Conservation (phyloP, 2,797 vertebrate species). For the Tauraco hartlaubi region DNA sequence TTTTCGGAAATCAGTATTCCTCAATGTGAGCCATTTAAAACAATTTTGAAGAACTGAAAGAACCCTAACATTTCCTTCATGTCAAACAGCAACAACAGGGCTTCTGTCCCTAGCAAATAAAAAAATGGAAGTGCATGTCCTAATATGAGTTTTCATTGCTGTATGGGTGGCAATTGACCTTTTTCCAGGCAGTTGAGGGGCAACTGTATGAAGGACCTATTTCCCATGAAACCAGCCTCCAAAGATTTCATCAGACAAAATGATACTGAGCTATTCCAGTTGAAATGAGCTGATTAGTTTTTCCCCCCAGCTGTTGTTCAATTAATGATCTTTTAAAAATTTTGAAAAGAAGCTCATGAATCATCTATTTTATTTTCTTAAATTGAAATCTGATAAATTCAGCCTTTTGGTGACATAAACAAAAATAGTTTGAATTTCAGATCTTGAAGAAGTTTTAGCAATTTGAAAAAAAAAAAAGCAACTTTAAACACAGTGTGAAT, state of each 20-base stretch:
- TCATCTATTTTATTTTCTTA: conserved; percentile 68
- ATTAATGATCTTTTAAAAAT: conserved; percentile 70
- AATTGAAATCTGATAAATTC: conserved; percentile 65
- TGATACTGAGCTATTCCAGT: conserved; percentile 67
- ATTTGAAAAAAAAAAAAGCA: background rate
- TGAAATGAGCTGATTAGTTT: conserved; percentile 73
- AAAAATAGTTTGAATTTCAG: conserved; percentile 57
- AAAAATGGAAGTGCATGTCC: background rate
- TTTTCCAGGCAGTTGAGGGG: conserved; percentile 8
- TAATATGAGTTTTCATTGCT: conserved; percentile 37
- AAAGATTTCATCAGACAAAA: conserved; percentile 67
- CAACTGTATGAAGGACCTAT: conserved; percentile 10
- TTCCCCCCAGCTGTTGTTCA: conserved; percentile 63
- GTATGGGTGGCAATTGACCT: background rate
- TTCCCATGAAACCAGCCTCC: conserved; percentile 50
- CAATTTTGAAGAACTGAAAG: background rate
- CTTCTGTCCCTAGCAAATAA: background rate
- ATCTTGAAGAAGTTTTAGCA: background rate
- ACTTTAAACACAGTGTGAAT: conserved; percentile 25
- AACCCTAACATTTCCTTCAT: background rate
- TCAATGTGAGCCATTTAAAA: background rate
- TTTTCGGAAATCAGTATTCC: background rate
- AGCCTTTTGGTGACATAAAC: conserved; percentile 42
- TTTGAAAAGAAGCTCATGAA: conserved; percentile 64
- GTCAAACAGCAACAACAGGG: background rate